Evolutionary conservation across 2,113 vertebrate species (phyloP), one percentile per base, ranked within the genome.

Genomic region (Eleginops maclovinus): DNA sequence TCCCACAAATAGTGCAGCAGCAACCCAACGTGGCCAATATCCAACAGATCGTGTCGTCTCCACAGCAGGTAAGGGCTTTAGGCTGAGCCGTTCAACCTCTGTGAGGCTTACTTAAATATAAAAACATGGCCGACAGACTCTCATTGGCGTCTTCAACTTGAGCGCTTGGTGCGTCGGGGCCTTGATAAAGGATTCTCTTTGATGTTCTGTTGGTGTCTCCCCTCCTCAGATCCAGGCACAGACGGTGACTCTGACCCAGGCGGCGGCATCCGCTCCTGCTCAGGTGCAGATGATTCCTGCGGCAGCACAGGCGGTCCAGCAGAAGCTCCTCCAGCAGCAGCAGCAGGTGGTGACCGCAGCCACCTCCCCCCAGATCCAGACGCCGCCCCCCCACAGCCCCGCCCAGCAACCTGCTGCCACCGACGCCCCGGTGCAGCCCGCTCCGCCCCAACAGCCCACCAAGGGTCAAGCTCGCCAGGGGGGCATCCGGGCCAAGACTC

Each of bases 21-120:
- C 96, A 96, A 80, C 63, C 95, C 21, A 59, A 95, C 3, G 93
- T 96, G 88, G 93, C 95, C 84, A 96, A 92, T 87, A 95, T 97
- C 83, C 96, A 96, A 47, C 96, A 97, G 83, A 96, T 97, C 72
- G 96, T 97, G 75, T 96, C 96, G 2, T 96, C 96, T 85, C 92
- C 96, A 36, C 97, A 97, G 81, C 96, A 98, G 95, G 96, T 97
- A 91, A 79, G 85, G 63, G 54, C 63, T 47, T 64, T 10, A 60
- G 44, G 19, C 58, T 28, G 59, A 58, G 16, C 26, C 24, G 2
- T 40, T 13, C 43, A 15, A 21, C 17, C 8, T 66, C 31, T 59
- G 17, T n/a, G 9, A 28, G 8, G 40, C 11, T 44, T 50, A 46
- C n/a, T n/a, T n/a, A n/a, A n/a, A n/a, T 58, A 36, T 36, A 1